phyloP scores from a whole-genome alignment of 1,140 invertebrate genomes.

The Wiebesia pumilae region DNA sequence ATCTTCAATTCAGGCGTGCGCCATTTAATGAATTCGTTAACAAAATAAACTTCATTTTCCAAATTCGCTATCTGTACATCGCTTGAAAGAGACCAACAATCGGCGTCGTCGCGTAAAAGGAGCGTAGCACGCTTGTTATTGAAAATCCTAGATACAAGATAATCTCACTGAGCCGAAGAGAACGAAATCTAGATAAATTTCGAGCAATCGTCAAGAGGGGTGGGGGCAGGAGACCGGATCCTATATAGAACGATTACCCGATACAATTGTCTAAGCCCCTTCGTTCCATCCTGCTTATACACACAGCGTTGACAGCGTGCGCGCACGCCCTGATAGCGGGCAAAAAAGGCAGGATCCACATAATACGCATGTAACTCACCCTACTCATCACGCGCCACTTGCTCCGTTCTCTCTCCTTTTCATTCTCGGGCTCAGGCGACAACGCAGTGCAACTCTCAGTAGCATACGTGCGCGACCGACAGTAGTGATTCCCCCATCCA shows the following conservation, averaged over 20 bases:
- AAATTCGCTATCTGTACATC: not conserved
- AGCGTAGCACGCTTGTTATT: not conserved
- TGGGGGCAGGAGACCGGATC: not conserved
- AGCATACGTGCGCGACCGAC: not conserved
- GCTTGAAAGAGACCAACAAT: not conserved
- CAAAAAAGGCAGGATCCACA: constrained; percentile 60
- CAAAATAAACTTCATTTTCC: not conserved
- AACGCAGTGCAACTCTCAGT: constrained; percentile 43
- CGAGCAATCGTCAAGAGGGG: not conserved
- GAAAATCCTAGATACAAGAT: constrained; percentile 38
- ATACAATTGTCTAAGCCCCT: constrained; percentile 27
- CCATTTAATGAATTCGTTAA: not conserved
- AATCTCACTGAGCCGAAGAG: not conserved
- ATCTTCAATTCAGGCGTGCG: too few relatives aligned
- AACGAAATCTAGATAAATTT: constrained; percentile 2
- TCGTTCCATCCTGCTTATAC: not conserved
- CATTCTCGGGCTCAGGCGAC: constrained; percentile 14
- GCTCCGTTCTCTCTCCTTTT: constrained; percentile 60
- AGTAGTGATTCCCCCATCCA: not conserved
- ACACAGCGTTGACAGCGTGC: not conserved
- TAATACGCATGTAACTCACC: constrained; percentile 69
- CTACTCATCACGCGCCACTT: constrained; percentile 71
- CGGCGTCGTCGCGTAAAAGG: not conserved
- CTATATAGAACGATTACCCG: constrained; percentile 39
- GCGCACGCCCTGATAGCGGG: not conserved